Evolutionary conservation across 1,140 invertebrate species (phyloP), one percentile per base, ranked within the genome.

Genomic region (Charaxes varanes): DNA sequence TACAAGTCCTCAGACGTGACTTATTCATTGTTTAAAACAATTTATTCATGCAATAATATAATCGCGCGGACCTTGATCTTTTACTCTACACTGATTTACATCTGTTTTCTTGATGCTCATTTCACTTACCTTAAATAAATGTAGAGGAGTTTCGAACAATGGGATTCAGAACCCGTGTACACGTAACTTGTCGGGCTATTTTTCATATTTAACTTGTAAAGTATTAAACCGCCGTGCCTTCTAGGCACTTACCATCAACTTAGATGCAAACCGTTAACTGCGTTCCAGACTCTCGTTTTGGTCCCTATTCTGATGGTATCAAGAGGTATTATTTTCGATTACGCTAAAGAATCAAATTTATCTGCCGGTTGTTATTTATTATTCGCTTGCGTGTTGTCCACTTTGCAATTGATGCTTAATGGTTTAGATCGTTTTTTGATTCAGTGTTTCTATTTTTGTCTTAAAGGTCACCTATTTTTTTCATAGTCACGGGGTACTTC

Each of bases 11-110:
- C 43, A 35, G 47, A 58, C 51, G 48, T 58, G 51, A 58, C 50
- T 62, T 63, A 60, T 60, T 60, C 59, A 62, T 66, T 62, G 56
- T 66, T 57, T 57, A 65, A 62, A 56, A 52, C 53, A 53, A 53
- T 62, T 59, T 66, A 60, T 59, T 49, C 51, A 46, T 41, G 48
- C 41, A 66, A 62, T 54, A 52, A 53, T 56, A 57, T 62, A 62
- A 60, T 65, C 50, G 41, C 32, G 28, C 15, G 19, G 51, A 38
- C 62, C 62, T 62, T 62, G 59, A 60, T 62, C 56, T 65, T 65
- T 65, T 48, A 41, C 40, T 46, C 40, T 53, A 42, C 43, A 53
- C 45, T 57, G 59, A 60, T 62, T 62, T 62, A 62, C 56, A 65
- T 62, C 50, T 59, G 53, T 58, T 62, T 42, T 49, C 48, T 45